A percentile compares a stretch with the other conserved stretches of the same genome.
Evolutionary conservation across 2,888 invertebrate species (phyloP).

Genomic region (Lamproptera curius): DNA sequence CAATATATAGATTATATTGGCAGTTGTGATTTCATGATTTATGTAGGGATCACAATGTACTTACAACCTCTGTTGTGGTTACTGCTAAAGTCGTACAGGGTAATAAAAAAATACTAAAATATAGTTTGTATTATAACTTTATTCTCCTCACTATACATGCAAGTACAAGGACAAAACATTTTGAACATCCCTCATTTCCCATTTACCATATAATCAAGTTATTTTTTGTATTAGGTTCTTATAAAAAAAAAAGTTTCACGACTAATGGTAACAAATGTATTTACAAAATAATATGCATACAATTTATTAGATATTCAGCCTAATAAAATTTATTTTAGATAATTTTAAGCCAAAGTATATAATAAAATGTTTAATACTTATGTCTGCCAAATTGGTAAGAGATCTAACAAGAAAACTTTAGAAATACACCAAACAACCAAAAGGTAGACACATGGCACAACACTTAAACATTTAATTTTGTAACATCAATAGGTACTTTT

Average conservation of each 20-base stretch:
- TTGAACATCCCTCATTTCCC: constrained; percentile 37
- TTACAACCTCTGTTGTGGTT: too few species aligned
- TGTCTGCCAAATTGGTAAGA: constrained; percentile 47
- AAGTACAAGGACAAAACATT: constrained; percentile 65
- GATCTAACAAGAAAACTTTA: constrained; percentile 39
- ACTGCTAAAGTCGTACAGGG: too few species aligned
- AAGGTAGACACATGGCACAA: constrained; percentile 44
- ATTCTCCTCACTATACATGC: constrained; percentile 73
- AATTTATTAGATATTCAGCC: constrained; percentile 10
- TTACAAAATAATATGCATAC: constrained; percentile 22
- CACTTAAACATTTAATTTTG: constrained; percentile 33
- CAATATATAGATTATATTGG: too few species aligned
- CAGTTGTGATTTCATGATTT: too few species aligned
- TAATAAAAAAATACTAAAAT: too few species aligned
- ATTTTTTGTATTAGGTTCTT: constrained; percentile 45
- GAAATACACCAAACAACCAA: constrained; percentile 22
- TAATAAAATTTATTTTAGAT: constrained; percentile 1
- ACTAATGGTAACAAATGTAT: constrained; percentile 57
- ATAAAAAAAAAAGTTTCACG: constrained; percentile 25
- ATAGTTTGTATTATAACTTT: constrained; percentile 57
- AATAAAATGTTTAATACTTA: constrained; percentile 19
- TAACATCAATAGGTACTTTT: constrained; percentile 59
- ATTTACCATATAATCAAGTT: constrained; percentile 45
- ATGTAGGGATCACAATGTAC: too few species aligned
- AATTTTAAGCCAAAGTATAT: constrained; percentile 9